These are phyloP conservation scores for Tiphia femorata DNA, from an alignment of 2,888 invertebrate genomes.

Conservation along the genomic window DNA sequence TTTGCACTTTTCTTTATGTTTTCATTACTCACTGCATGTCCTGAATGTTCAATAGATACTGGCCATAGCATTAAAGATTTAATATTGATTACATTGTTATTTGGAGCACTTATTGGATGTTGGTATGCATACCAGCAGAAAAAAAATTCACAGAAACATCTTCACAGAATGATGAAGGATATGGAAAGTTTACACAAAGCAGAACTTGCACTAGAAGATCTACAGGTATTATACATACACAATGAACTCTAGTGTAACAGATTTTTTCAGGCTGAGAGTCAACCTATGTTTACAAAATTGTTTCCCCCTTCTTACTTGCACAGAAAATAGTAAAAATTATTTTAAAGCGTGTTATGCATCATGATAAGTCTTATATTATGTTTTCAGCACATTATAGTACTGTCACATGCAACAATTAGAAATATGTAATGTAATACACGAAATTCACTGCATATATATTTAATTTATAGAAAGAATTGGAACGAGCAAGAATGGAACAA, in stretches of 20 bases:
- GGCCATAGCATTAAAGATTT: constrained; percentile 91
- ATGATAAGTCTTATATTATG: too few species aligned
- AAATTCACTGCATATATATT: constrained; percentile 61
- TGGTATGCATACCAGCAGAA: constrained; percentile 95
- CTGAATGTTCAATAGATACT: constrained; percentile 72
- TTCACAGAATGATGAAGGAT: constrained; percentile 92
- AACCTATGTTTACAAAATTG: too few species aligned
- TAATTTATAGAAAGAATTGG: constrained; percentile 75
- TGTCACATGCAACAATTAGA: too few species aligned
- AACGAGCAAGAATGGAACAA: constrained; percentile 86
- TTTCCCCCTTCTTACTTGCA: too few species aligned
- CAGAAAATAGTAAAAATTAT: too few species aligned
- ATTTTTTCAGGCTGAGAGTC: too few species aligned
- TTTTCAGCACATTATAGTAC: too few species aligned
- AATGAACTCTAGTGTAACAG: not conserved
- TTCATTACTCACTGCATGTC: not conserved
- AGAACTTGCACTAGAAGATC: constrained; percentile 86
- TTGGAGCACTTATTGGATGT: constrained; percentile 88
- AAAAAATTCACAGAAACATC: constrained; percentile 86
- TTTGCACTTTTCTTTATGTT: not conserved
- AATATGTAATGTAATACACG: not conserved
- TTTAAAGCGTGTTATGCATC: too few species aligned
- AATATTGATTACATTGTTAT: constrained; percentile 83
- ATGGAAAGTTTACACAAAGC: constrained; percentile 94
- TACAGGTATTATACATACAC: constrained; percentile 75